These are phyloP conservation scores for Drosophila hawaiiensis DNA, from an alignment of 2,888 invertebrate species.

Conservation along the genomic window DNA sequence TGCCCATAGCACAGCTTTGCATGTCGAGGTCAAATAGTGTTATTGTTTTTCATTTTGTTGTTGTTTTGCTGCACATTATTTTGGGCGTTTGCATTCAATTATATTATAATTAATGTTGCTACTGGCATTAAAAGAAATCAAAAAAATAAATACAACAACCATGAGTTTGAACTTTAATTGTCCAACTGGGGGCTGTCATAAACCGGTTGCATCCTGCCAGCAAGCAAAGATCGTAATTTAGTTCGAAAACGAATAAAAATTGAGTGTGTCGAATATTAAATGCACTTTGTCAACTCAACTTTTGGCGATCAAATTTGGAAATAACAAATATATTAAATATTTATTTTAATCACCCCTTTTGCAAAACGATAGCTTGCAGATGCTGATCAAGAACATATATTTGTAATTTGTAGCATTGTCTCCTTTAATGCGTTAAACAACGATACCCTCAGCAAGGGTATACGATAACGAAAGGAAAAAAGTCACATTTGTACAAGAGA, in stretches of 20 bases:
- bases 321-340: not conserved
- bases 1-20: constrained; percentile 69
- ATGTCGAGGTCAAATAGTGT: constrained; percentile 79
- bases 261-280: constrained; percentile 7
- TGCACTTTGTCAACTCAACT: constrained; percentile 3
- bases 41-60: constrained; percentile 25
- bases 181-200: constrained; percentile 25
- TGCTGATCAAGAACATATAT: not conserved
- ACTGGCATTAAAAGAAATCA: constrained; percentile 46
- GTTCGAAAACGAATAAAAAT: constrained; percentile 32
- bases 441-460: constrained; percentile 25
- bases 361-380: not conserved
- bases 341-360: not conserved
- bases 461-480: constrained; percentile 12
- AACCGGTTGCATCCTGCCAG: constrained; percentile 59
- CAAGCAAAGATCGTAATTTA: constrained; percentile 30
- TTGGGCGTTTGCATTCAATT: constrained; percentile 72
- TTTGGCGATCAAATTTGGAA: not conserved
- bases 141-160: constrained; percentile 35
- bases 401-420: no score
- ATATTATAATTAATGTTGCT: constrained; percentile 71
- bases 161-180: constrained; percentile 77
- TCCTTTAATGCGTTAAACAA: not conserved
- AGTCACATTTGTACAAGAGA: constrained; percentile 26
- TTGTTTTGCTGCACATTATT: constrained; percentile 34